phyloP scores from a whole-genome alignment of 1,140 invertebrate species.

The Phymastichus coffea region DNA sequence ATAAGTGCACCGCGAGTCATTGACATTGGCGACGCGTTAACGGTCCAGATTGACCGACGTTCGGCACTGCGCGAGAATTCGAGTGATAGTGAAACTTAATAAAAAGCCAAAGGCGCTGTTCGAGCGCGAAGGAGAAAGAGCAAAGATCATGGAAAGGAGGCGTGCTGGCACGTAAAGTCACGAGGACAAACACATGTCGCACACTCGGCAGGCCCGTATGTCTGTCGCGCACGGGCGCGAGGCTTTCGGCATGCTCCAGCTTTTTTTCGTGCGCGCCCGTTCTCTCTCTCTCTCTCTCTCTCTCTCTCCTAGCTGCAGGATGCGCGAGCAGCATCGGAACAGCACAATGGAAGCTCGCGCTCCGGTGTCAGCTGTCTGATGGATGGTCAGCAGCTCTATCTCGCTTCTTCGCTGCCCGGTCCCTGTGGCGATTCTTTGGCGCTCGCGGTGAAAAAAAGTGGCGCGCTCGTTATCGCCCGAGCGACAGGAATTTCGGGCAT shows the following conservation, averaged over 20 bases:
- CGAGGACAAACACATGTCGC: constrained; percentile 47
- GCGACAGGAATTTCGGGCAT: constrained; percentile 13
- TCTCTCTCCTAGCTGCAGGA: not conserved
- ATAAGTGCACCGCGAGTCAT: too few relatives aligned
- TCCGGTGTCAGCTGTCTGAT: constrained; percentile 53
- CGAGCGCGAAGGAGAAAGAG: constrained; percentile 14
- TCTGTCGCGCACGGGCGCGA: not conserved
- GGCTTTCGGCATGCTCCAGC: too few relatives aligned
- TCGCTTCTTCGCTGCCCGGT: too few relatives aligned
- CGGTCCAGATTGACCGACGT: too few relatives aligned
- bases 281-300: constrained; percentile 1
- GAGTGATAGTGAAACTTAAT: not conserved
- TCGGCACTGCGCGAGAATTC: too few relatives aligned
- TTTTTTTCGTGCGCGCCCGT: not conserved
- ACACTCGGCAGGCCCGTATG: constrained; percentile 35
- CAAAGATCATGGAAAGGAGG: constrained; percentile 27
- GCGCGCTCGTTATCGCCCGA: constrained; percentile 4
- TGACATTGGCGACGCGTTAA: too few relatives aligned
- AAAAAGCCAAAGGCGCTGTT: constrained; percentile 12
- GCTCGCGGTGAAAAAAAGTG: not conserved
- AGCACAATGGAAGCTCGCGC: constrained; percentile 50
- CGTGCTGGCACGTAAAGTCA: constrained; percentile 15
- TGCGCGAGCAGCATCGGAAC: constrained; percentile 46
- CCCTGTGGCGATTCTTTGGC: too few relatives aligned
- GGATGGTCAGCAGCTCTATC: constrained; percentile 35